Percentiles rank a stretch among this genome's conserved stretches.
These are phyloP conservation scores for Heliothis subflexa DNA, from an alignment of 1,140 invertebrate species.

Conservation along the genomic window DNA sequence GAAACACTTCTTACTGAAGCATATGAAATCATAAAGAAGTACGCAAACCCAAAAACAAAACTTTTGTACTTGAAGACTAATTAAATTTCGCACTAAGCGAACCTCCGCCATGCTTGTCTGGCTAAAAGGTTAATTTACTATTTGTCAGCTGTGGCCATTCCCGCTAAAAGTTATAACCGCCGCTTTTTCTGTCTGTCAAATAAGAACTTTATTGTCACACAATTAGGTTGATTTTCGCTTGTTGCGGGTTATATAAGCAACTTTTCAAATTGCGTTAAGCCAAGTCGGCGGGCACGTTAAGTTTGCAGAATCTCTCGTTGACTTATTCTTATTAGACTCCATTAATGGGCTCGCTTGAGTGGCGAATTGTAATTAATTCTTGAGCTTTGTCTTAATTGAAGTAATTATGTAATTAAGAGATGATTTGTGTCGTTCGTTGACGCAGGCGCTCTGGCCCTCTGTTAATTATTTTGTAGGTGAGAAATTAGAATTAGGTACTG, in stretches of 20 bases:
- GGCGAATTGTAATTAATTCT: slow-evolving; percentile 54
- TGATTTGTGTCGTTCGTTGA: slow-evolving; percentile 52
- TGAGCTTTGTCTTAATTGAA: slow-evolving; percentile 52
- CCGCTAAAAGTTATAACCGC: slow-evolving; percentile 50
- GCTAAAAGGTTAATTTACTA: slow-evolving; percentile 70
- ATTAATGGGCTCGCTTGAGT: slow-evolving; percentile 24
- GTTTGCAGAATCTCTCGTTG: slow-evolving; percentile 47
- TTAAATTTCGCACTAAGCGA: slow-evolving; percentile 64
- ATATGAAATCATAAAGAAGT: slow-evolving; percentile 15
- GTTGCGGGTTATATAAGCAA: background rate
- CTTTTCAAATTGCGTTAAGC: slow-evolving; percentile 36
- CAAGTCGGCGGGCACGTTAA: slow-evolving; percentile 29
- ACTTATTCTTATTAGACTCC: slow-evolving; percentile 46
- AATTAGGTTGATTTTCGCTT: slow-evolving; percentile 48
- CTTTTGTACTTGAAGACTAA: slow-evolving; percentile 55
- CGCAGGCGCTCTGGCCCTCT: background rate
- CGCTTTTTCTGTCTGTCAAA: slow-evolving; percentile 37
- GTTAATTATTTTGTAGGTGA: slow-evolving; percentile 26
- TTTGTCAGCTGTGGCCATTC: slow-evolving; percentile 62
- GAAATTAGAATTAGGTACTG: slow-evolving; percentile 18
- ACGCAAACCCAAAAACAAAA: background rate
- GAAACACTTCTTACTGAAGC: too few relatives aligned
- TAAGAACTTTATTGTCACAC: slow-evolving; percentile 43
- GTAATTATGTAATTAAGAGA: slow-evolving; percentile 64
- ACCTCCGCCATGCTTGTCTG: slow-evolving; percentile 59